phyloP scores from a whole-genome alignment of 2,113 vertebrate species.

The zebrafish (Danio rerio) region GRCz12tu NC_133182.1:35626001-35626500 shows the following conservation, averaged over 20 bases:
- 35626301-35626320: constrained; percentile 85
- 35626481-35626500: not conserved
- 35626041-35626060: constrained; percentile 14
- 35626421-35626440: not conserved
- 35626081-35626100: not conserved
- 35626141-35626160: not conserved
- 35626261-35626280: constrained; percentile 66
- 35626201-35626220: constrained; percentile 20
- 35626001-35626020: too few species aligned
- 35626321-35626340: constrained; percentile 69
- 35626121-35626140: not conserved
- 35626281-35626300: constrained; percentile 69
- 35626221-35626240: constrained; percentile 52
- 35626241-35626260: constrained; percentile 55
- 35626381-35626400: not conserved
- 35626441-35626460: constrained; percentile 33
- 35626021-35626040: not conserved
- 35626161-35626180: constrained; percentile 44
- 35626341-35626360: constrained; percentile 64
- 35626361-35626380: constrained; percentile 55
- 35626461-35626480: not conserved
- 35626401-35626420: not conserved
- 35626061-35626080: not conserved
- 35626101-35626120: not conserved
- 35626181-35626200: constrained; percentile 25